Percentiles rank a stretch among this genome's conserved stretches.
Conservation (phyloP, 2,113 vertebrate species). For the Laterallus jamaicensis region DNA sequence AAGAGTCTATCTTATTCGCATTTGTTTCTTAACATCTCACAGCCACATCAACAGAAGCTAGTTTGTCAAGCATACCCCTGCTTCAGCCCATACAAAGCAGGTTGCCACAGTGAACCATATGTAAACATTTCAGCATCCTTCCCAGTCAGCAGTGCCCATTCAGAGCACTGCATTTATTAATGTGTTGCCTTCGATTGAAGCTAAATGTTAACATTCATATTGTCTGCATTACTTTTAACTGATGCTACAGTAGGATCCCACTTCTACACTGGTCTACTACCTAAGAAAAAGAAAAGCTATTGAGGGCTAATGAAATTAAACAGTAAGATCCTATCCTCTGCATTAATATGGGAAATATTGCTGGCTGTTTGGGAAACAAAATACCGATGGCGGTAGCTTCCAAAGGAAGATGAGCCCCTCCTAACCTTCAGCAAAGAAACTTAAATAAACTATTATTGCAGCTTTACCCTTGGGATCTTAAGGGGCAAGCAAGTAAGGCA, state of each 20-base stretch:
- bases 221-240: not conserved
- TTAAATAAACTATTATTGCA: not conserved
- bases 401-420: not conserved
- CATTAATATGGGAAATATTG: not conserved
- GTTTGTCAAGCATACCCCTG: not conserved
- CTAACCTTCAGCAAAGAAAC: not conserved
- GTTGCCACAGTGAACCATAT: not conserved
- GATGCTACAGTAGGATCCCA: not conserved
- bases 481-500: not conserved
- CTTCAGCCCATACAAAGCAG: not conserved
- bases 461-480: not conserved
- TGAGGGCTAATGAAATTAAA: not conserved
- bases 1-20: not conserved
- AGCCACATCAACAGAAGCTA: not conserved
- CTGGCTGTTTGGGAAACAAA: not conserved
- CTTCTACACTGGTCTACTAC: not conserved
- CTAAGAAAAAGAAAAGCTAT: not conserved
- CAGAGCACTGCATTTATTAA: not conserved
- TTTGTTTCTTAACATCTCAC: not conserved
- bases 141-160: not conserved
- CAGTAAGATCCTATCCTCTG: not conserved
- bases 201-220: not conserved
- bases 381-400: not conserved
- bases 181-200: not conserved
- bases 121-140: not conserved